These are phyloP conservation scores for Lithophane ornitopus DNA, from an alignment of 2,888 invertebrate species.

Conservation along the genomic window DNA sequence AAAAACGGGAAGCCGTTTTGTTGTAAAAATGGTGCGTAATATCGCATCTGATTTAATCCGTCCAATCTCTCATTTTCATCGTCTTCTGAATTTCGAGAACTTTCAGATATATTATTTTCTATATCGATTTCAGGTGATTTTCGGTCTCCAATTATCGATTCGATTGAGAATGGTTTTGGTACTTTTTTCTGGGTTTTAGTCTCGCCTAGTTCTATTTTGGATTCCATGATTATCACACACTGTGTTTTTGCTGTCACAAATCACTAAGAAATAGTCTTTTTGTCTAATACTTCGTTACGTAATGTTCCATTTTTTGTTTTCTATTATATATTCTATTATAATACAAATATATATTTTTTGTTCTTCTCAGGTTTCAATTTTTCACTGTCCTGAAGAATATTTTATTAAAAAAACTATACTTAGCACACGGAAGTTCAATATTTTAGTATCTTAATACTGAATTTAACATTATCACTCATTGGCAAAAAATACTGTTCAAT, in stretches of 20 bases:
- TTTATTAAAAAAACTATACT: background rate
- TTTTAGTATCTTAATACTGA: conserved; percentile 10
- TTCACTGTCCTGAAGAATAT: background rate
- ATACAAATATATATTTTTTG: background rate
- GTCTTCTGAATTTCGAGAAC: conserved; percentile 85
- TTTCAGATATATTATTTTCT: conserved; percentile 84
- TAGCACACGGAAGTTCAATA: background rate
- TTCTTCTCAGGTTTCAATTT: background rate
- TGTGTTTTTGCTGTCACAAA: conserved; percentile 50
- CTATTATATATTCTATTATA: conserved; percentile 17
- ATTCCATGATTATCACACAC: conserved; percentile 75
- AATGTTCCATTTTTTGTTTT: conserved; percentile 7
- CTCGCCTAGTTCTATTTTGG: conserved; percentile 75
- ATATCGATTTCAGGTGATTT: conserved; percentile 88
- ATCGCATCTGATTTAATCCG: conserved; percentile 85
- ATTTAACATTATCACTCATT: conserved; percentile 24
- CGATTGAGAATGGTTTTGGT: conserved; percentile 92
- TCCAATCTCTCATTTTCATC: conserved; percentile 82
- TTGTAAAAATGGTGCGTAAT: conserved; percentile 87
- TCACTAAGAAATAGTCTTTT: conserved; percentile 45
- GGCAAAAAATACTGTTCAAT: conserved; percentile 26
- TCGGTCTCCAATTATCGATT: conserved; percentile 90
- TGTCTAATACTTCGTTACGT: conserved; percentile 6
- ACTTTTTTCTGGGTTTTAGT: conserved; percentile 84
- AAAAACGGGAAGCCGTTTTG: conserved; percentile 88